Evolutionary conservation across 2,113 vertebrate genomes (phyloP).

Genomic region (Pardalotus punctatus): DNA sequence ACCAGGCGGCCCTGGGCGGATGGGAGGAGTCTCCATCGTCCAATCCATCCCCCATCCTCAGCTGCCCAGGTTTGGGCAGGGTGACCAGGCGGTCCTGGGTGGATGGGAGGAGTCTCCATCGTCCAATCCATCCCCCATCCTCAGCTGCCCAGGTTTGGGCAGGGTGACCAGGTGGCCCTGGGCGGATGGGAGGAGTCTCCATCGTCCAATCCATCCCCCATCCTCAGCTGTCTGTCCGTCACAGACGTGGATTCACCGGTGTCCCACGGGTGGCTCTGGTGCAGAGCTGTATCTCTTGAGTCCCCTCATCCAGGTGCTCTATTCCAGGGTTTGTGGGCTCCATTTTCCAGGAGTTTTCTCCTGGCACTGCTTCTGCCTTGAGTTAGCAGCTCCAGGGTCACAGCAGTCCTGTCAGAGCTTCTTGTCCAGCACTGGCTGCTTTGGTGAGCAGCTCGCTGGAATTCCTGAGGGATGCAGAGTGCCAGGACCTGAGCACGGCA

Average conservation of each 20-base stretch:
- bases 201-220: background rate
- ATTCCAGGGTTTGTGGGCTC: accelerated
- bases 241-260: background rate
- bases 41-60: background rate
- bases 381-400: background rate
- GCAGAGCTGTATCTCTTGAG: background rate
- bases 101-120: background rate
- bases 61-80: background rate
- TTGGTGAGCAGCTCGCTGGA: background rate
- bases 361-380: background rate
- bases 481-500: background rate
- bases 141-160: background rate
- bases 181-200: background rate
- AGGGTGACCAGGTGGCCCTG: background rate
- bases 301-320: background rate
- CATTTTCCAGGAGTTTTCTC: background rate
- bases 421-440: background rate
- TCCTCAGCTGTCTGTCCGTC: background rate
- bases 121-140: background rate
- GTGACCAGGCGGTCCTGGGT: background rate
- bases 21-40: background rate
- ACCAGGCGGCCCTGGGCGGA: background rate
- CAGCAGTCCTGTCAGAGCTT: background rate
- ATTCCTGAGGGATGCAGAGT: background rate
- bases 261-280: background rate